Base-by-base conservation (phyloP, 23 tunicate genomes). In the Clavelina lepadiformis region DNA sequence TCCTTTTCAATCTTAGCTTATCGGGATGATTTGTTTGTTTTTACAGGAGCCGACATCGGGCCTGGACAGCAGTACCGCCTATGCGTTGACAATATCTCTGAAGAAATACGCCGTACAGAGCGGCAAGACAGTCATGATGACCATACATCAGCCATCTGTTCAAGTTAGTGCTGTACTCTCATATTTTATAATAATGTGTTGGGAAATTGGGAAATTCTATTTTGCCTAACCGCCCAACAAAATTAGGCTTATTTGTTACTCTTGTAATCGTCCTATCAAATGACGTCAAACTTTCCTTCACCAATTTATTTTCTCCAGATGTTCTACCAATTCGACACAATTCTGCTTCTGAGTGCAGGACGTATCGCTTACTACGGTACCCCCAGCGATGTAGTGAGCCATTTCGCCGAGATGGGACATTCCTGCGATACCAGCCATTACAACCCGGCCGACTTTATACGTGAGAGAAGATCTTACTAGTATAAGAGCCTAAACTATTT, bases 391-490 rank as follows among this genome's bases (percentile, higher is more conserved):
- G 96, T 87, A 0, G 44, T 87, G 18, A 50, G 44, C 11, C 61
- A 79, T 38, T 87, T 87, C 58, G 38, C 28, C 2, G 80, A 79
- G 35, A 59, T 87, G 61, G 96, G 96, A 1, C 71, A 54, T 58
- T 20, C 76, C 8, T 79, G 88, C 46, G 82, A 79, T 49, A 34
- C 50, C 33, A 66, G 76, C 3, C 86, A 80, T 34, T 87, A 87
- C 68, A 87, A 87, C 73, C 96, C 96, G 3, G 96, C 96, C 1
- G 96, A 87, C 51, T 87, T 87, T 35, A 87, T 87, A 61, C 76
- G 96, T 87, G 45, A 87, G 87, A 15, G 13, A 41, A 41, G 49
- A 41, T 8, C 11, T 41, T 15, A 41, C 15, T 41, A 41, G 15
- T 15, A 8, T n/a, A n/a, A n/a, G n/a, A n/a, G n/a, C n/a, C n/a